Conservation (phyloP, 2,113 vertebrate species). For the Chaetodon trifascialis region DNA sequence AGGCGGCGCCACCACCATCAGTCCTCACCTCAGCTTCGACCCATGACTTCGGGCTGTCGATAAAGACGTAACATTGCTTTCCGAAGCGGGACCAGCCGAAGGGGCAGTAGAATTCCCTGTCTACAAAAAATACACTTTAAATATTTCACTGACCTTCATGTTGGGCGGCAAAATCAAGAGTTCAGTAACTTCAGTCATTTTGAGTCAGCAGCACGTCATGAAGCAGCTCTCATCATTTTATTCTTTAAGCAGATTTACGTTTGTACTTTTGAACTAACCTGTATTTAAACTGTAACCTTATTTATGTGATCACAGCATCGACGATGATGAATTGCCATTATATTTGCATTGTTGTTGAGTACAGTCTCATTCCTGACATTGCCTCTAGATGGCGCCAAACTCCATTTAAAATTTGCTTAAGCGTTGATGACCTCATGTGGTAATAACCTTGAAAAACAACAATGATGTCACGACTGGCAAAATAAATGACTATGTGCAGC, state of each 20-base stretch:
- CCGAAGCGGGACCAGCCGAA: background rate
- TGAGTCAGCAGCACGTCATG: no score
- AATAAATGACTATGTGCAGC: no score
- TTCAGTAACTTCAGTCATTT: background rate
- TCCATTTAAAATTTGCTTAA: no score
- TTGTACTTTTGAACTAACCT: background rate
- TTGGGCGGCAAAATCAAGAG: background rate
- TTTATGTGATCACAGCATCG: background rate
- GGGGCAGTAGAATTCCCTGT: background rate
- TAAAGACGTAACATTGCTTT: conserved; percentile 2
- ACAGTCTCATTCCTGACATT: no score
- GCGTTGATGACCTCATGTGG: no score
- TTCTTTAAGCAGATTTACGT: background rate
- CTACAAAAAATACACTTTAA: background rate
- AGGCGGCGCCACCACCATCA: background rate
- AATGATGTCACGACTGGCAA: no score
- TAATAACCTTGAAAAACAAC: no score
- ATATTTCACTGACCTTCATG: background rate
- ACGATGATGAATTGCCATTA: background rate
- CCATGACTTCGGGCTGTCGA: conserved; percentile 52
- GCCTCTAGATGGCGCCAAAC: no score
- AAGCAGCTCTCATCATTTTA: no score
- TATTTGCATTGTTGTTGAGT: no score
- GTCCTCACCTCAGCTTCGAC: conserved; percentile 54
- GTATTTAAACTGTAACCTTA: background rate